Evolutionary conservation across 2,888 invertebrate genomes (phyloP).

Genomic region (Matsumyia berberina): DNA sequence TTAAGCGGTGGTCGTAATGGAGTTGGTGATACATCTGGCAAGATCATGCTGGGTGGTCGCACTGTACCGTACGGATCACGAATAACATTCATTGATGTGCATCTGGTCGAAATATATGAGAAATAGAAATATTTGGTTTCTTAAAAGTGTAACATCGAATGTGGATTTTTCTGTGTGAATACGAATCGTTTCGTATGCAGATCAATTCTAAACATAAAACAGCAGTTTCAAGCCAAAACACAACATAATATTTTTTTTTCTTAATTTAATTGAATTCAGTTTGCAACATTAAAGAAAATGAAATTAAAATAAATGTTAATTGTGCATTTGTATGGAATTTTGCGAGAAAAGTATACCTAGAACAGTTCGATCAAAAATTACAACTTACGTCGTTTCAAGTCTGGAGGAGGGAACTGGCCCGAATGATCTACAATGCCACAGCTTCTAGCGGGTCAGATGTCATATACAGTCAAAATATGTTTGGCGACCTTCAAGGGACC

Average conservation of each 20-base stretch:
- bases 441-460: too few relatives aligned
- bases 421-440: too few relatives aligned
- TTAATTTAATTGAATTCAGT: conserved; percentile 34
- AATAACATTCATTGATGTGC: conserved; percentile 93
- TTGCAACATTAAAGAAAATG: conserved; percentile 56
- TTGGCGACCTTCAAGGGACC: too few relatives aligned
- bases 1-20: conserved; percentile 85
- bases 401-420: too few relatives aligned
- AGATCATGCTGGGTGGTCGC: conserved; percentile 84
- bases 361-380: neutral
- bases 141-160: neutral
- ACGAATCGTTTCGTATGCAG: conserved; percentile 20
- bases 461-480: too few relatives aligned
- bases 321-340: conserved; percentile 65
- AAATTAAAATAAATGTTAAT: conserved; percentile 29
- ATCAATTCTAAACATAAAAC: conserved; percentile 61
- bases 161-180: neutral
- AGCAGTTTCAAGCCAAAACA: conserved; percentile 76
- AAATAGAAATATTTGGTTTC: conserved; percentile 10
- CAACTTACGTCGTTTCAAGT: neutral
- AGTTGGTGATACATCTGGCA: conserved; percentile 84
- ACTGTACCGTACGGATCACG: conserved; percentile 88
- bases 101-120: conserved; percentile 84
- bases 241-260: conserved; percentile 67
- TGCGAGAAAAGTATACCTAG: conserved; percentile 8